Base-by-base conservation (phyloP, 2,113 vertebrate species). In the Eclectus roratus region DNA sequence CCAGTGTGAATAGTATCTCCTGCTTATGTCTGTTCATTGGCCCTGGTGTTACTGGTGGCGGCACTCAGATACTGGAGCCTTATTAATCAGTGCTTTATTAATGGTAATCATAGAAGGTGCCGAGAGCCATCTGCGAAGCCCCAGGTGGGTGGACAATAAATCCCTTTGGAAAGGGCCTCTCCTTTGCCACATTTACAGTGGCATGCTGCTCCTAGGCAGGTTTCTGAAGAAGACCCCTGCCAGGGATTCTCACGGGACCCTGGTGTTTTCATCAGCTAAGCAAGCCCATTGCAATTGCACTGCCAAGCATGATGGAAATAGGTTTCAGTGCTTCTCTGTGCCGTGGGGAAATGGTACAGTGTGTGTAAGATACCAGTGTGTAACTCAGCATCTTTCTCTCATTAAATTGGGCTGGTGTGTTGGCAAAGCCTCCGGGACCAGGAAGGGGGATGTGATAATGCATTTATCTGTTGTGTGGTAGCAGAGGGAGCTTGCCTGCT, bases 181-280 rank as follows among this genome's bases (percentile, higher is more conserved):
- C 24, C 44, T 70, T 33, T 52, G 33, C 27, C 31, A 2, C 0
- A 1, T 24, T 21, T 29, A 43, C 2, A 0, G 64, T 23, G 43
- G 24, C 80, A 64, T 1, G 1, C 49, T 65, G 71, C 37, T 88
- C 5, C 82, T 2, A 3, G 15, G 61, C 39, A 17, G 16, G 27
- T 17, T 80, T 56, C 60, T 49, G 65, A 8, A 29, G 55, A 60
- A 65, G 2, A 11, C 12, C 33, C 0, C 0, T 66, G 46, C 52
- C 88, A 68, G 85, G 17, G 18, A 13, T 41, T 6, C 13, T 53
- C 14, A 2, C 0, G 0, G 46, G 58, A 80, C 10, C 0, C 0
- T 9, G 6, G 24, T 18, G 65, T 63, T 90, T 27, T 37, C 91
- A 64, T 24, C 35, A 69, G 61, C 63, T 61, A 17, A 41, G 64